Base-by-base conservation (phyloP, 2,113 vertebrate genomes). In the Corythaixoides concolor region DNA sequence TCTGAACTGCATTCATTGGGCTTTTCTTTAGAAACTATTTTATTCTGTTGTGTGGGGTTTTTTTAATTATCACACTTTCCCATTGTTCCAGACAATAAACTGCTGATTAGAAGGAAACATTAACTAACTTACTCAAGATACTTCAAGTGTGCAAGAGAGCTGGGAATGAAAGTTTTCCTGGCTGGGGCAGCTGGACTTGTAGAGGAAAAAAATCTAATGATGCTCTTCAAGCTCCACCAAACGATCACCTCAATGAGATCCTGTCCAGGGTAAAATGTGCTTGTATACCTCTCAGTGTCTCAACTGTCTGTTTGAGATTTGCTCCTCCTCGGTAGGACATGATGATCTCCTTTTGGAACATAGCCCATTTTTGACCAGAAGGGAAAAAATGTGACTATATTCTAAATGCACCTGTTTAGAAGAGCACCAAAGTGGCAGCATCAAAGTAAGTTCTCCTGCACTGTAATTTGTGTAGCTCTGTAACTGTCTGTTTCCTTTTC, bases 401-500 rank as follows among this genome's bases (percentile, higher is more conserved):
- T 91, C 23, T 88, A 84, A 90, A 87, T 1, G 1, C 45, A 52
- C 33, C 52, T 66, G 21, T 90, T 83, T 32, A 94, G 52, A 93
- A 43, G 52, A 93, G 85, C 60, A 75, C 90, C 60, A 52, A 86
- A 91, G 47, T 28, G 81, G 59, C 83, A 73, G 59, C 78, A 90
- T 88, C 67, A 86, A 89, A 96, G 85, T 43, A 84, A 32, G 76
- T 90, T 94, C 50, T 60, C 39, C 78, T 81, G 76, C 63, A 22
- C 60, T 90, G 64, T 88, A 89, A 84, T 94, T 96, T 92, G 27
- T 72, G 83, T 84, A 64, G 68, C 60, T 86, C 88, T 96, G 23
- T 88, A 77, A 74, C 47, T 55, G 24, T 55, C 70, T 85, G 37
- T 91, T 94, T 77, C 49, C 39, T 72, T 94, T 93, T 68, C 85